Percentiles rank a stretch among this genome's conserved stretches.
Evolutionary conservation across 2,797 vertebrate genomes (phyloP).

Genomic region (Urocyon cinereoargenteus): DNA sequence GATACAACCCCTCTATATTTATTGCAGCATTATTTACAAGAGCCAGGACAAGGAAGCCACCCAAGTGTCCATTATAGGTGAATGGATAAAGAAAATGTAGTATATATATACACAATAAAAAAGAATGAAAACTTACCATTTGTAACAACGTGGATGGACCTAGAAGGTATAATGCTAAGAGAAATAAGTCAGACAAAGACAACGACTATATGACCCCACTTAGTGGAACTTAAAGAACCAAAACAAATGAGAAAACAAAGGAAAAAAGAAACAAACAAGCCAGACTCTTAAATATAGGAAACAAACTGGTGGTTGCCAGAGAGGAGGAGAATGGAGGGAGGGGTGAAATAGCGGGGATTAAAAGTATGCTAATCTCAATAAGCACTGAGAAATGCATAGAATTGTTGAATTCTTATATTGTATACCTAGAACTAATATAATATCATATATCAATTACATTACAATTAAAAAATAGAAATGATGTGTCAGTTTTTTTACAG

Average conservation of each 20-base stretch:
- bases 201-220: background rate
- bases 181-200: background rate
- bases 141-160: background rate
- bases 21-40: background rate
- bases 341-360: background rate
- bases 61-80: background rate
- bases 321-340: background rate
- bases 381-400: background rate
- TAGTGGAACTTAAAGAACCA: background rate
- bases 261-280: background rate
- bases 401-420: background rate
- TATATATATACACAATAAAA: background rate
- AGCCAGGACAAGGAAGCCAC: background rate
- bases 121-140: background rate
- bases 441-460: background rate
- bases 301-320: background rate
- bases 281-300: background rate
- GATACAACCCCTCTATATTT: background rate
- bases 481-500: background rate
- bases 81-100: background rate
- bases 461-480: background rate
- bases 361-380: background rate
- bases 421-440: background rate
- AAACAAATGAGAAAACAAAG: background rate
- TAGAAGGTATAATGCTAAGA: background rate